Base-by-base conservation (phyloP, 2,113 vertebrate genomes). In the Caloenas nicobarica region DNA sequence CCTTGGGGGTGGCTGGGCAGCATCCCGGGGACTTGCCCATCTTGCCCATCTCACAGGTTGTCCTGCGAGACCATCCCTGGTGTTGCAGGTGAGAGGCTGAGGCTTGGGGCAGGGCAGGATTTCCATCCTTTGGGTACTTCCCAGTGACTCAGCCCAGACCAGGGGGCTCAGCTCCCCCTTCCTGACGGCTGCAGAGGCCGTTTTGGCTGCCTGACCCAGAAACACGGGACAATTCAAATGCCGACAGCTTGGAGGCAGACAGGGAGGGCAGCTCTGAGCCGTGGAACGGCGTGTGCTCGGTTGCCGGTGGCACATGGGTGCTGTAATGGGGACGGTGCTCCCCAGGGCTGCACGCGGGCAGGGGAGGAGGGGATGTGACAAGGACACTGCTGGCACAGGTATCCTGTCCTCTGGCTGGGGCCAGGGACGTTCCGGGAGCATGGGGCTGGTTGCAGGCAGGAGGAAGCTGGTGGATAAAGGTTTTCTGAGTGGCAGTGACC, bases 51-150 rank as follows among this genome's bases (percentile, higher is more conserved):
- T 42, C 51, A 5, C 58, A 50, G n/a, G 36, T n/a, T n/a, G n/a
- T n/a, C n/a, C n/a, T n/a, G n/a, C n/a, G n/a, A 2, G 9, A 16
- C 58, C 2, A 4, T 77, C 54, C 31, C 15, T 1, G 0, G 0
- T 74, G 78, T 62, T 16, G 3, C 51, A 51, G 28, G 31, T 3
- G 1, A 19, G 42, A 91, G 11, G 18, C 34, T 79, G 70, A 79
- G 8, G 12, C 58, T 51, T 74, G 25, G 48, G 56, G 34, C 26
- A 70, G 61, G 46, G 81, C 36, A 46, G 46, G 44, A 51, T 91
- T 94, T 73, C 64, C 56, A 42, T 81, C 42, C 34, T 86, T 81
- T 0, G 7, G 56, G 80, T 38, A 36, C 29, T 89, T 90, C 31
- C 51, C 19, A 4, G 29, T 78, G 64, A 62, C 68, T 90, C 76